These are phyloP conservation scores for Drosophila orena DNA, from an alignment of 1,140 invertebrate genomes.

Conservation along the genomic window DNA sequence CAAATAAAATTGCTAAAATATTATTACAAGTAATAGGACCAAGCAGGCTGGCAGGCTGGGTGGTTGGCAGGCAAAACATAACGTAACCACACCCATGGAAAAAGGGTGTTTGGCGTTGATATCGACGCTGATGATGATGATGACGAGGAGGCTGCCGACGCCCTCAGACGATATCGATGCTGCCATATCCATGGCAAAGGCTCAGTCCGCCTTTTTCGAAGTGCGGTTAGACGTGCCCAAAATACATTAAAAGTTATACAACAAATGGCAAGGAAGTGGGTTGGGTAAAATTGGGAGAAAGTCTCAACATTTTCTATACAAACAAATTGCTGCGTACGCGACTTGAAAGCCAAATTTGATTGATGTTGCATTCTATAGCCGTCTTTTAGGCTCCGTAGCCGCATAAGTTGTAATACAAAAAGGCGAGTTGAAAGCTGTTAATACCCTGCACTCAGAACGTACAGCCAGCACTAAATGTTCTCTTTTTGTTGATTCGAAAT, in stretches of 20 bases:
- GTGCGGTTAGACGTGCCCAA: constrained; percentile 77
- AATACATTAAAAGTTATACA: constrained; percentile 82
- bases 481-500: too few relatives aligned
- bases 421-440: neutral
- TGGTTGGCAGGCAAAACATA: constrained; percentile 19
- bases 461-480: too few relatives aligned
- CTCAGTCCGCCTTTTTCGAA: constrained; percentile 9
- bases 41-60: constrained; percentile 10
- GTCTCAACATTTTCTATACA: constrained; percentile 79
- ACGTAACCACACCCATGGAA: constrained; percentile 12
- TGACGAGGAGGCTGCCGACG: constrained; percentile 47
- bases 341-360: constrained; percentile 82
- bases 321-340: constrained; percentile 82
- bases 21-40: constrained; percentile 82
- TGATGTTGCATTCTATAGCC: constrained; percentile 72
- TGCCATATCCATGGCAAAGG: constrained; percentile 69
- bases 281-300: constrained; percentile 19
- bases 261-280: constrained; percentile 32
- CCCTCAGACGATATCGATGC: constrained; percentile 67
- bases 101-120: constrained; percentile 77
- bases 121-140: constrained; percentile 46
- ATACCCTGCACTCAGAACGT: neutral
- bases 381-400: constrained; percentile 40
- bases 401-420: constrained; percentile 10
- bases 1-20: constrained; percentile 79